Evolutionary conservation across 2,113 vertebrate species (phyloP), one percentile per base, ranked within the genome.

Genomic region (Periophthalmus modestus): DNA sequence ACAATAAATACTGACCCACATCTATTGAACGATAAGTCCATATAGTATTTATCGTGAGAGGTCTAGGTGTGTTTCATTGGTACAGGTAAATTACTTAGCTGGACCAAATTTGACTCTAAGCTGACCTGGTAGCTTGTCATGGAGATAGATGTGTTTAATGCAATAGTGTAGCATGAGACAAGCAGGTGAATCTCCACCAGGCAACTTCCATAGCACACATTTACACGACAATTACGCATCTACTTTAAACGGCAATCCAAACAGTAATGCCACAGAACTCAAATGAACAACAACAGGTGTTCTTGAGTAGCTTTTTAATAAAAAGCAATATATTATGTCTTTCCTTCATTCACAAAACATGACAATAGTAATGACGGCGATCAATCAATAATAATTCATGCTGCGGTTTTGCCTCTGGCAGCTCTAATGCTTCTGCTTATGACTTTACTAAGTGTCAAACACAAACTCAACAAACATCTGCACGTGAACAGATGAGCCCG

Each of bases 381-480:
- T 62, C 59, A 28, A 62, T 62, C 59, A 33, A 24, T 61, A 33
- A 33, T 61, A 28, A 59, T 23, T 28, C 5, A 59, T 9, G 21
- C n/a, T 12, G 0, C 16, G 7, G 33, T 36, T 36, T 34, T 19
- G 2, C 1, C 14, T 63, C 6, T 63, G 34, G 43, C 62, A 65
- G 34, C 34, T 12, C 34, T 65, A 39, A 39, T 65, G 21, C 21
- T 54, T 24, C 52, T 7, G 54, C 23, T 61, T 19, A 65, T 11
- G n/a, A 36, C 71, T 61, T 36, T 72, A 23, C 67, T 78, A 43
- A 18, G 16, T 65, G 54, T 46, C 39, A 72, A 36, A 71, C 15
- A 23, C 47, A 74, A 57, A 63, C 7, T 12, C 36, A 33, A 48
- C 18, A 48, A 7, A 61, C 14, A n/a, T 23, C 68, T 28, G 21